Percentiles rank a stretch among this genome's conserved stretches.
Evolutionary conservation across 53 echinoderm and acorn worm species (phyloP).

Genomic region (Hippasteria phrygiana): DNA sequence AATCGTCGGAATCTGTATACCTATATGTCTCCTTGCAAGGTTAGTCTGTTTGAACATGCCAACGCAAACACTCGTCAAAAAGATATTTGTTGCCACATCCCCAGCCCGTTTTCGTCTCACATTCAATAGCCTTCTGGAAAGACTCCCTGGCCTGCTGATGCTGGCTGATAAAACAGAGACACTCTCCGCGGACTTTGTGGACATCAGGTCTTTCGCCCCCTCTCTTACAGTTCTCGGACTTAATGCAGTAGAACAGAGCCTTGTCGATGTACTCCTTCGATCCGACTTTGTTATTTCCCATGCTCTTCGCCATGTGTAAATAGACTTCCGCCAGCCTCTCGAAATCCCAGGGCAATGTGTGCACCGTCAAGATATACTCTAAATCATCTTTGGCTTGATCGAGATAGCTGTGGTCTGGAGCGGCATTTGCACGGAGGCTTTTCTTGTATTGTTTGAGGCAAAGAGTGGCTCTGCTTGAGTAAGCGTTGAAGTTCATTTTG

Average conservation of each 20-base stretch:
- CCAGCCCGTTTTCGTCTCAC: too few species aligned
- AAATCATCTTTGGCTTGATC: background rate
- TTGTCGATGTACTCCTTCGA: background rate
- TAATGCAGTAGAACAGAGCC: background rate
- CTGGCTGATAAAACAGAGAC: background rate
- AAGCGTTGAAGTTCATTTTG: background rate
- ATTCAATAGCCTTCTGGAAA: too few species aligned
- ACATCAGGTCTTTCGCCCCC: too few species aligned
- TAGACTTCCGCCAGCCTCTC: constrained; percentile 12
- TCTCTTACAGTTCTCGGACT: background rate
- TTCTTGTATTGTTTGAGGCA: background rate
- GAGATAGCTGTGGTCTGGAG: background rate
- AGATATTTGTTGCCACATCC: too few species aligned
- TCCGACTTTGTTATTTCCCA: too few species aligned
- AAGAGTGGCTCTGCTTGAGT: background rate
- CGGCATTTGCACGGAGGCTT: too few species aligned
- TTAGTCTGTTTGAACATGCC: too few species aligned
- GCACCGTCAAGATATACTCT: background rate
- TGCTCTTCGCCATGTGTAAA: background rate
- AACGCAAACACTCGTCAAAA: too few species aligned
- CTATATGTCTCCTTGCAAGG: too few species aligned
- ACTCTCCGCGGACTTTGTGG: background rate
- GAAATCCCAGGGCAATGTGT: background rate
- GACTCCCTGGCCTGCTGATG: background rate
- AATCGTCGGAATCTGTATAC: too few species aligned